Evolutionary conservation across 1,140 invertebrate species (phyloP).

Genomic region (Sycophila sp.): DNA sequence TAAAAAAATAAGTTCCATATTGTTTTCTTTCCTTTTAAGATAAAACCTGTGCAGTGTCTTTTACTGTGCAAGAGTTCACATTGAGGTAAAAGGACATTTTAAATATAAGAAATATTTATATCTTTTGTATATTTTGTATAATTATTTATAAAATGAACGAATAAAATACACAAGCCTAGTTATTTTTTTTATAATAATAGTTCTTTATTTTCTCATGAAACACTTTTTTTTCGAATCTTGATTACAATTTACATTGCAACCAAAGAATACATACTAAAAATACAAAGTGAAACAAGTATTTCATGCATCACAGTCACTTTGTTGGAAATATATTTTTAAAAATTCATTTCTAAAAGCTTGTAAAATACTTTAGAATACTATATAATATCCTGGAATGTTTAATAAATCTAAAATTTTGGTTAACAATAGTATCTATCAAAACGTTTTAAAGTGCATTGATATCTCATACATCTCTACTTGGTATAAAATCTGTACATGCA

Average conservation of each 20-base stretch:
- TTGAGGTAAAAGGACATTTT: conserved; percentile 10
- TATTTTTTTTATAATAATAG: conserved; percentile 24
- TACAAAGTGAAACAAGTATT: conserved; percentile 9
- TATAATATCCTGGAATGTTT: conserved; percentile 11
- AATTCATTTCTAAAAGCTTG: conserved; percentile 26
- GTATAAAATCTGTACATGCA: conserved; percentile 1
- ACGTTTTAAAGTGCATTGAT: too few relatives aligned
- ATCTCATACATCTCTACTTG: too few relatives aligned
- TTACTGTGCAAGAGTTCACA: neutral
- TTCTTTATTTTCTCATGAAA: conserved; percentile 20
- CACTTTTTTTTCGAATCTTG: conserved; percentile 12
- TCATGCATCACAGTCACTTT: conserved; percentile 32
- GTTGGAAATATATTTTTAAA: conserved; percentile 21
- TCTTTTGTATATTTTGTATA: conserved; percentile 38
- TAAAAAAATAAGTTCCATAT: conserved; percentile 13
- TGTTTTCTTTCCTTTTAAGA: conserved; percentile 7
- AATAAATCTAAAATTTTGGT: conserved; percentile 4
- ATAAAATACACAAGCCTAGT: conserved; percentile 20
- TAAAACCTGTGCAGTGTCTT: conserved; percentile 4
- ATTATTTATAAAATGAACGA: conserved; percentile 27
- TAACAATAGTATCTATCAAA: neutral
- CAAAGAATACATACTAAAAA: neutral
- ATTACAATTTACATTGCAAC: neutral
- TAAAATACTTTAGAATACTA: conserved; percentile 11
- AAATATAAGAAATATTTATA: conserved; percentile 23